Evolutionary conservation across 2,888 invertebrate genomes (phyloP).

Genomic region (Drosophila paracracens): DNA sequence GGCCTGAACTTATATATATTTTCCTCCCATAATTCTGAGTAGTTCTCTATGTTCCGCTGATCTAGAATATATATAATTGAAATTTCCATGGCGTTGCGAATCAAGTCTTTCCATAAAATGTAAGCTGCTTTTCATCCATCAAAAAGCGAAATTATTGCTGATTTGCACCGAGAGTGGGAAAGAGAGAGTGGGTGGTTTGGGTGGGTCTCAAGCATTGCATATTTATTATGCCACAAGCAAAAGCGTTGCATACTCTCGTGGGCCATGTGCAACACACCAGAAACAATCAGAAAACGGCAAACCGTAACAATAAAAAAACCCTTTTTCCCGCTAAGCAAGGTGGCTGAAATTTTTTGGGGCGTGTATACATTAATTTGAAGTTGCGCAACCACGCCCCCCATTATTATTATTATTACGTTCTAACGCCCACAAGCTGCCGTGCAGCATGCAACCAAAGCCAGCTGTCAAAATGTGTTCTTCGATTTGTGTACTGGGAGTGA

Average conservation of each 20-base stretch:
- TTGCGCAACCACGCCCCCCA: constrained; percentile 21
- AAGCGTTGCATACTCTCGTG: constrained; percentile 39
- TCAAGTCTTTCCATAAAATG: not conserved
- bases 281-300: not conserved
- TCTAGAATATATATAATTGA: not conserved
- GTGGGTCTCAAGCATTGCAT: constrained; percentile 30
- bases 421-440: constrained; percentile 19
- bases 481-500: not conserved
- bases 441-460: constrained; percentile 25
- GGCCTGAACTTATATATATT: not conserved
- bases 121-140: not conserved
- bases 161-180: not conserved
- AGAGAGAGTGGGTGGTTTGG: not conserved
- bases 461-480: not conserved
- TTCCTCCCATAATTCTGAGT: not conserved
- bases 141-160: not conserved
- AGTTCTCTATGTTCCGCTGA: not conserved
- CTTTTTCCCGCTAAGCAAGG: not conserved
- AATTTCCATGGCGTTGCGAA: not conserved
- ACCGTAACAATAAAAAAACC: not conserved
- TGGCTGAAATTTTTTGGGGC: constrained; percentile 1
- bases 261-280: not conserved
- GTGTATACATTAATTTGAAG: constrained; percentile 3
- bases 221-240: constrained; percentile 20
- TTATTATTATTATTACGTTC: constrained; percentile 5